Base-by-base conservation (phyloP, 2,888 invertebrate genomes). In the Gisinianus flammeolus region DNA sequence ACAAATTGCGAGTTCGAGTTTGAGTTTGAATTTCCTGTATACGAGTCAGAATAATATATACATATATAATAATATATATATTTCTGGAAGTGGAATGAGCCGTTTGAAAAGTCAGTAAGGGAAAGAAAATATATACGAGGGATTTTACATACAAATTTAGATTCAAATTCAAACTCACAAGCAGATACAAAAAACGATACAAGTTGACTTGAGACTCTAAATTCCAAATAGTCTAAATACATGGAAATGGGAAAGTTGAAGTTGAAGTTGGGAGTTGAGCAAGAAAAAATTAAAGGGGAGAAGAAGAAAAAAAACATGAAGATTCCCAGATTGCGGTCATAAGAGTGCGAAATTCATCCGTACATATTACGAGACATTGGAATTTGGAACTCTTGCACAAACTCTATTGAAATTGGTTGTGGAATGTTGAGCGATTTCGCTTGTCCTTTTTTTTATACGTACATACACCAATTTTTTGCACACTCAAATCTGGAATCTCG, bases 291-390 rank as follows among this genome's bases (percentile, higher is more conserved):
- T 19, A 58, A 16, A 10, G 44, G 44, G 16, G 44, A 44, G 44
- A n/a, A 44, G 58, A 24, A 24, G 19, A 58, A 58, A 58, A 56
- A 58, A 58, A 58, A 58, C n/a, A 24, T 58, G 58, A 58, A 58
- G 58, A 58, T 58, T 58, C 22, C 58, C 58, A 58, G 58, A 58
- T 58, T 58, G 58, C 58, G 22, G 58, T 58, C 19, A 44, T 44
- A 44, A 44, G 44, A 44, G 44, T 44, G 44, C 44, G 19, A 44
- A 44, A 44, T 44, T 35, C 35, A 8, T 12, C 35, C 19, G 44
- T 44, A 44, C 19, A 44, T 16, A 35, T 35, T 35, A 35, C 35
- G n/a, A n/a, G n/a, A n/a, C n/a, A n/a, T n/a, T n/a, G n/a, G n/a
- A n/a, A n/a, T n/a, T n/a, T n/a, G n/a, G n/a, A n/a, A n/a, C n/a